These are phyloP conservation scores for Poecilia gillii DNA, from an alignment of 2,797 vertebrate genomes.

Conservation along the genomic window DNA sequence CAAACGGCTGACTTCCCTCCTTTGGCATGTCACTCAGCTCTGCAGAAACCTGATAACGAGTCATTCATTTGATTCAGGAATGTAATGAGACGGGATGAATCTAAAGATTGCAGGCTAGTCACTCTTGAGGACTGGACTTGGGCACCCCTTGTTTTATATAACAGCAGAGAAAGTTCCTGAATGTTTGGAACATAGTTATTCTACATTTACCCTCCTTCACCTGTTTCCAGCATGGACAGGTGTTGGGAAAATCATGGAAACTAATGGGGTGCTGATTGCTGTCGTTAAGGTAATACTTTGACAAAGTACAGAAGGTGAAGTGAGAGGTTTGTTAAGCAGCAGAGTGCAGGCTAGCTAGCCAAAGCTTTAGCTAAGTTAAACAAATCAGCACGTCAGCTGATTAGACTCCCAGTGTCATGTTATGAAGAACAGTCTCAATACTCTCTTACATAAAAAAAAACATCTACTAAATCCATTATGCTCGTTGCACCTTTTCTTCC, in stretches of 20 bases:
- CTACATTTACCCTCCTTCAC: background rate
- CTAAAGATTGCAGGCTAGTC: background rate
- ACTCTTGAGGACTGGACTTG: background rate
- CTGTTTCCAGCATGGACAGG: background rate
- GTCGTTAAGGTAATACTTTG: background rate
- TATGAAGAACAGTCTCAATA: background rate
- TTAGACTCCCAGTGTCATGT: background rate
- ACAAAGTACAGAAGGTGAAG: background rate
- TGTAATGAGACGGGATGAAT: background rate
- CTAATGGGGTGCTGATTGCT: background rate
- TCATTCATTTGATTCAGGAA: background rate
- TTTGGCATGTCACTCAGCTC: background rate
- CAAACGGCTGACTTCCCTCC: background rate
- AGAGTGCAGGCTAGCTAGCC: background rate
- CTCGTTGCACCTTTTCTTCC: background rate
- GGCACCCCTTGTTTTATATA: background rate
- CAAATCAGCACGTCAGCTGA: background rate
- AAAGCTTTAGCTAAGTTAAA: background rate
- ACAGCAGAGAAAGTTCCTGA: background rate
- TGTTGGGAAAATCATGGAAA: background rate
- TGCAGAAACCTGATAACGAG: background rate
- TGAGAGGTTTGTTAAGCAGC: background rate
- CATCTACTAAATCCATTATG: background rate
- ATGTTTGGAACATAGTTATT: background rate
- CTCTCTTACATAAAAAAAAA: background rate